Evolutionary conservation across 2,888 invertebrate species (phyloP), one percentile per base, ranked within the genome.

Genomic region (Hipparchia semele): DNA sequence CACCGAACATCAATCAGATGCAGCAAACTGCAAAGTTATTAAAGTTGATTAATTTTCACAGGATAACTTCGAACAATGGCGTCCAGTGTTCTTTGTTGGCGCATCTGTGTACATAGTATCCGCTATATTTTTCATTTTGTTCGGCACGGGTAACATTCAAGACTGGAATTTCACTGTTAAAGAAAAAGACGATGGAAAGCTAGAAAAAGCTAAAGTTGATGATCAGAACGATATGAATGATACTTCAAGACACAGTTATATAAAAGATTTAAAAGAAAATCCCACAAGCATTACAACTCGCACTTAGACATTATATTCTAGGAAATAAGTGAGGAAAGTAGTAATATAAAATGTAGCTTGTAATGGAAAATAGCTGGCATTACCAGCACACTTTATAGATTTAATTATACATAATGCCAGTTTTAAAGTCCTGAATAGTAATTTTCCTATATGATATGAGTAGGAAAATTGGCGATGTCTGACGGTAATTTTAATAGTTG

Each of bases 31-130:
- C 12, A 12, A 60, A 60, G 39, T 2, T 62, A 62, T 62, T 46
- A 46, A 46, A n/a, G 6, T 49, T 3, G 49, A 10, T 74, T 59
- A 39, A 2, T 68, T n/a, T 76, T 91, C 91, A 74, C 87, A 97
- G 97, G 96, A 96, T 80, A 96, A 95, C 60, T 94, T 97, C 75
- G 94, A 95, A 64, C 95, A 96, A 82, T 97, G 97, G 97, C 95
- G 96, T 70, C 94, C 95, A 67, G 95, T 97, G 73, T 97, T 97
- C 84, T 95, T 95, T 85, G 94, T 97, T 65, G 97, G 97, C 4
- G 96, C 96, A 0, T 92, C 94, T 7, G 96, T 96, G 7, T 97
- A 97, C 79, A 94, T 96, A 12, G 90, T 96, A 8, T 95, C 96
- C 0, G 97, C 97, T 0, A 72, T 96, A 56, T 87, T 97, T 70